Percentiles rank a stretch among this genome's conserved stretches.
Conservation (phyloP, 2,888 invertebrate species). For the Nemapogon koenigi region DNA sequence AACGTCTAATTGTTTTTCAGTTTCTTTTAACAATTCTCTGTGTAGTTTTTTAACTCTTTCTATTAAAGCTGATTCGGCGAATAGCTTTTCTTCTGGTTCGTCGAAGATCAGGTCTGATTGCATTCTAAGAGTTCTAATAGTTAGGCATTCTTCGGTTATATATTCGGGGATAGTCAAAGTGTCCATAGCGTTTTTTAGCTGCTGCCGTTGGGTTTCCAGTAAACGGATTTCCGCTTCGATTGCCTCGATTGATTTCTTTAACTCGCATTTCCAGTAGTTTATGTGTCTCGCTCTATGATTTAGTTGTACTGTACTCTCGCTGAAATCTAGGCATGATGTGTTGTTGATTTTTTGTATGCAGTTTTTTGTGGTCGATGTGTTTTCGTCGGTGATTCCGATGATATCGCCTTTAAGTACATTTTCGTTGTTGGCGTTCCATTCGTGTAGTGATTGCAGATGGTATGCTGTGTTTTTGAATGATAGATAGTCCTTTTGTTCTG, state of each 20-base stretch:
- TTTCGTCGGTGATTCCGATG: slow-evolving; percentile 31
- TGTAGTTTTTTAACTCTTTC: slow-evolving; percentile 72
- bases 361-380: slow-evolving; percentile 49
- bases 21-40: slow-evolving; percentile 68
- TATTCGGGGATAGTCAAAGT: slow-evolving; percentile 38
- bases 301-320: slow-evolving; percentile 47
- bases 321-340: slow-evolving; percentile 42
- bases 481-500: slow-evolving; percentile 36
- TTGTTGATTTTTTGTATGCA: slow-evolving; percentile 53
- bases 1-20: slow-evolving; percentile 72
- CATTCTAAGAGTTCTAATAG: slow-evolving; percentile 69
- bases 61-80: slow-evolving; percentile 74
- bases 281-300: slow-evolving; percentile 46
- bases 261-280: slow-evolving; percentile 51
- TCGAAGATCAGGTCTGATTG: slow-evolving; percentile 79
- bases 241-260: slow-evolving; percentile 47
- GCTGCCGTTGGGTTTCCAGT: slow-evolving; percentile 44
- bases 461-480: slow-evolving; percentile 40
- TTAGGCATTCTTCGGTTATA: slow-evolving; percentile 73
- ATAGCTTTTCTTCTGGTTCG: slow-evolving; percentile 75
- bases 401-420: slow-evolving; percentile 40
- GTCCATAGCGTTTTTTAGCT: slow-evolving; percentile 49
- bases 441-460: slow-evolving; percentile 33
- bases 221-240: slow-evolving; percentile 44
- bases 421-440: slow-evolving; percentile 47